Evolutionary conservation across 2,113 vertebrate genomes (phyloP).

Genomic region (Danionella cerebrum): DNA sequence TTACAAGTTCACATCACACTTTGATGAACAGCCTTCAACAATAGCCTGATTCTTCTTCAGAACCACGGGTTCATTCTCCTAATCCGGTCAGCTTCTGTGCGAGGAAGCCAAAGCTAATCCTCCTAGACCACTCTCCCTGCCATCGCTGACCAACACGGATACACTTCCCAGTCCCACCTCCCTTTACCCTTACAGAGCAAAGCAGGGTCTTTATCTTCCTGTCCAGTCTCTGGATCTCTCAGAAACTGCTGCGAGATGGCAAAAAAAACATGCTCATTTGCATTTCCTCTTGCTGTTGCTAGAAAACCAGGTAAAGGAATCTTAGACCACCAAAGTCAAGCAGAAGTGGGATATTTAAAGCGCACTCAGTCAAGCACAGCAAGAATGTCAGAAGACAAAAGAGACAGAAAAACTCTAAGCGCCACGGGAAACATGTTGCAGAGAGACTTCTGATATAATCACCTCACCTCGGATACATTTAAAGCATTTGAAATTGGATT

Average conservation of each 20-base stretch:
- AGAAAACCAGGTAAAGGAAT: not conserved
- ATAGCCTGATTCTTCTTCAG: conserved; percentile 50
- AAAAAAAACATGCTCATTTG: not conserved
- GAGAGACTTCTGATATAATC: conserved; percentile 3
- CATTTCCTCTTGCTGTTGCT: not conserved
- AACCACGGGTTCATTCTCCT: conserved; percentile 34
- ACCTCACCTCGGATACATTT: no score
- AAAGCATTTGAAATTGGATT: no score
- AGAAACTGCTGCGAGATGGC: not conserved
- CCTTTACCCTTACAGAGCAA: not conserved
- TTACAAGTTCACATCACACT: conserved; percentile 42
- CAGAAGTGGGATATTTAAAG: not conserved
- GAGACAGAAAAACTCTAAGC: not conserved
- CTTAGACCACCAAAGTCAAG: not conserved
- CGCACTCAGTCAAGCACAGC: not conserved
- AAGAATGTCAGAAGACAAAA: not conserved
- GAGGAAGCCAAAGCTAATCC: not conserved
- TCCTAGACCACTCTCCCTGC: not conserved
- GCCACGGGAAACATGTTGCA: not conserved
- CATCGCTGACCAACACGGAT: not conserved
- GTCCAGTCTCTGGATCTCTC: not conserved
- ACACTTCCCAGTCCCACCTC: not conserved
- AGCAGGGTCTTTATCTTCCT: not conserved
- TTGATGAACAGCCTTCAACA: conserved; percentile 56
- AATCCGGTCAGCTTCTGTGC: conserved; percentile 44